Evolutionary conservation across 2,888 invertebrate genomes (phyloP).

Genomic region (Lepidochrysops patricia): DNA sequence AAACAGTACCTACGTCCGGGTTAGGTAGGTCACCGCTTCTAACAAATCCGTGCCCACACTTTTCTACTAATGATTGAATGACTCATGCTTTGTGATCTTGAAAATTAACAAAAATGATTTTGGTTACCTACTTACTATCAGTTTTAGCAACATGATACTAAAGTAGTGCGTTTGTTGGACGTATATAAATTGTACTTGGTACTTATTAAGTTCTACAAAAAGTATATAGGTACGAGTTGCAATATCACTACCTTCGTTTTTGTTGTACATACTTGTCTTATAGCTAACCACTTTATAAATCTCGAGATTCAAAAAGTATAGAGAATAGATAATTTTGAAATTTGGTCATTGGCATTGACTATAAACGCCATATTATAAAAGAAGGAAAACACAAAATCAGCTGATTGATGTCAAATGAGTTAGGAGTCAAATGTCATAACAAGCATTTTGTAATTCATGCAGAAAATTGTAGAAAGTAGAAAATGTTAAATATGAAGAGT

Average conservation of each 20-base stretch:
- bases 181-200: no score
- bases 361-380: neutral
- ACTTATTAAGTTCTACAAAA: no score
- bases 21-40: neutral
- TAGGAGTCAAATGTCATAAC: neutral
- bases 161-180: no score
- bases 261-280: no score
- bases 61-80: neutral
- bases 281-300: no score
- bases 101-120: neutral
- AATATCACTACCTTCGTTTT: no score
- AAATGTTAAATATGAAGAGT: neutral
- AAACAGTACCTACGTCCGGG: neutral
- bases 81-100: neutral
- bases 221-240: no score
- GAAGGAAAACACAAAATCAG: neutral
- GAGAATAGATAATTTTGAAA: no score
- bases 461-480: neutral
- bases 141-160: no score
- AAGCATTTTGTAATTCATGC: neutral
- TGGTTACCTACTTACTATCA: no score
- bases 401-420: constrained; percentile 4
- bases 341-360: no score
- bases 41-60: neutral
- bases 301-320: no score